These are phyloP conservation scores for Podarcis cretensis DNA, from an alignment of 2,113 vertebrate species.

Conservation along the genomic window DNA sequence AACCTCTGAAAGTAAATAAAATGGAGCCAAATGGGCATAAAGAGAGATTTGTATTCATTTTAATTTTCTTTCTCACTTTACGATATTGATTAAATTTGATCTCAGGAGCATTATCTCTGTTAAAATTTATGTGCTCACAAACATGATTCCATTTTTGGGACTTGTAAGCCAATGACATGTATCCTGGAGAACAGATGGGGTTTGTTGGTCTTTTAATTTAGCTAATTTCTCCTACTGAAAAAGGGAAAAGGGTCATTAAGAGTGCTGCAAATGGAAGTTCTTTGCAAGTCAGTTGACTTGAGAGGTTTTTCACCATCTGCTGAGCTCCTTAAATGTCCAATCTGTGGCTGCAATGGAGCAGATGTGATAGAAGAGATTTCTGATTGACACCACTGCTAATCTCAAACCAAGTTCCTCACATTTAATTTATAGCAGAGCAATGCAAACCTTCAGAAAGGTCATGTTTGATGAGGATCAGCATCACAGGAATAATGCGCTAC, in stretches of 20 bases:
- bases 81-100: not conserved
- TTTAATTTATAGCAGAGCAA: constrained; percentile 35
- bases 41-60: not conserved
- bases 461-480: constrained; percentile 36
- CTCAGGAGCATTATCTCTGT: not conserved
- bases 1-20: not conserved
- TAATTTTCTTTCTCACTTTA: not conserved
- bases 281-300: not conserved
- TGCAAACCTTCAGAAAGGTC: constrained; percentile 31
- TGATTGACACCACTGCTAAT: constrained; percentile 34
- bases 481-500: constrained; percentile 5
- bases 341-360: not conserved
- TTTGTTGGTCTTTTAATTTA: not conserved
- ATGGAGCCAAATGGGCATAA: not conserved
- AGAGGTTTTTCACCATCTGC: constrained; percentile 6
- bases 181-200: not conserved
- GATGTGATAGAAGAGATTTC: not conserved
- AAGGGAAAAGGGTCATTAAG: not conserved
- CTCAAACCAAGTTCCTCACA: constrained; percentile 27
- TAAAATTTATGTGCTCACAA: not conserved
- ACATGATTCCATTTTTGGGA: not conserved
- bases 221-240: not conserved
- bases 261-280: not conserved
- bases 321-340: not conserved
- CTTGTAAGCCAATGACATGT: not conserved